Percentiles rank a stretch among this genome's conserved stretches.
Conservation (phyloP, 2,113 vertebrate genomes). For the Callionymus lyra region DNA sequence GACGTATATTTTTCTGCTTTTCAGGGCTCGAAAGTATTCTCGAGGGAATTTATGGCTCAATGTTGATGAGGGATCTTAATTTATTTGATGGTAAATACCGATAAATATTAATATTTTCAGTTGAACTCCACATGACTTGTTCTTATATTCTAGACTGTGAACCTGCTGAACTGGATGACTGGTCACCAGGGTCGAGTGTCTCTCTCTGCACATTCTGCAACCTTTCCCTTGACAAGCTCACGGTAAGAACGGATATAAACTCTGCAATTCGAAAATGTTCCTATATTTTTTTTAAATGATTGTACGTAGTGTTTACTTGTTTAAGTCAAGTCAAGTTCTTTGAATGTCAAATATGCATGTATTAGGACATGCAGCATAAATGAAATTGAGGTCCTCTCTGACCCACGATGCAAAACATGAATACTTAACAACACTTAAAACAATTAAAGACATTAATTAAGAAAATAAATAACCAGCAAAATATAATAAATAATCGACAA, state of each 20-base stretch:
- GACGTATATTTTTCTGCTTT: conserved; percentile 35
- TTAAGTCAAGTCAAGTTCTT: too few relatives aligned
- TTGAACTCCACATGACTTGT: background rate
- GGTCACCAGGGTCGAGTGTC: conserved; percentile 88
- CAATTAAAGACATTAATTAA: too few relatives aligned
- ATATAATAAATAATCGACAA: too few relatives aligned
- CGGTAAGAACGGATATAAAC: conserved; percentile 77
- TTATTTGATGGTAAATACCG: conserved; percentile 81
- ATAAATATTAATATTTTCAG: background rate
- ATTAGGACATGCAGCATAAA: too few relatives aligned
- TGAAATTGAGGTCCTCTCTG: too few relatives aligned
- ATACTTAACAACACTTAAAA: too few relatives aligned
- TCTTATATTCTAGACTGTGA: conserved; percentile 83
- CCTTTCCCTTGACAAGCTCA: conserved; percentile 87
- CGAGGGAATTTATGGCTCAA: conserved; percentile 96
- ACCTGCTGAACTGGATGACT: conserved; percentile 92
- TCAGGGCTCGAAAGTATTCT: conserved; percentile 98
- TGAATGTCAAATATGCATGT: too few relatives aligned
- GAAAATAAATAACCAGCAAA: too few relatives aligned
- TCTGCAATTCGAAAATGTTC: too few relatives aligned
- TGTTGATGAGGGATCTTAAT: conserved; percentile 93
- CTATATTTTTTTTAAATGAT: too few relatives aligned
- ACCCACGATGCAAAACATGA: too few relatives aligned
- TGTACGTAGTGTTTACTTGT: too few relatives aligned
- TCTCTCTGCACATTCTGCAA: conserved; percentile 83